Evolutionary conservation across 2,888 invertebrate genomes (phyloP), one percentile per base, ranked within the genome.

Genomic region (Drosophila yooni): DNA sequence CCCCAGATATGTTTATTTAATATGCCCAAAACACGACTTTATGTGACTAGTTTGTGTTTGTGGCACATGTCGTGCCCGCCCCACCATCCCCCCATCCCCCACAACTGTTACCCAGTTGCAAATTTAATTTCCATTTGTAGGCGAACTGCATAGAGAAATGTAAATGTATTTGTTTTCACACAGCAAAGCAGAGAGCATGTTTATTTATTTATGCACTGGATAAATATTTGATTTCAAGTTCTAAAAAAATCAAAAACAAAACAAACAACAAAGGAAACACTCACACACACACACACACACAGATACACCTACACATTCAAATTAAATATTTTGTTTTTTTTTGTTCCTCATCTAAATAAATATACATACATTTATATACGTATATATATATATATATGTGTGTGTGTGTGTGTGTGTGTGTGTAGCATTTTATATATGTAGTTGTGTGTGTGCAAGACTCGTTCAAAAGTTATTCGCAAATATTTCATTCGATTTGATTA

Each of bases 171-270:
- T 57, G 48, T 61, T 71, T 52, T 59, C 64, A 67, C 51, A 51
- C 25, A 53, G 29, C 43, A 46, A 59, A 68, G 56, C 69, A 71
- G 63, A 75, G 63, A 76, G 84, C 86, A 88, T 88, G 81, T 77
- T 77, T 74, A 73, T 83, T 81, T 88, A 72, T 83, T 77, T 79
- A 65, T 77, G 76, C 72, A 79, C 81, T 78, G 73, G 70, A 81
- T 88, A 79, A 81, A 85, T 81, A 85, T 88, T 88, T 81, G 67
- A 82, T 76, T 84, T 73, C 34, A 59, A 70, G 69, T 78, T 78
- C 57, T 66, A 66, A 70, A 71, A 79, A 59, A 29, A 51, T 61
- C 52, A 62, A 69, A 79, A 59, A 40, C 53, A 25, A 52, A 34
- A n/a, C 18, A 64, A 27, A 66, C 18, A 25, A 11, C 7, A 5